A percentile compares a stretch with the other conserved stretches of the same genome.
Evolutionary conservation across 30 jellyfish, hydroid and myxozoan genomes (phyloP).

Genomic region (Turritopsis rubra): DNA sequence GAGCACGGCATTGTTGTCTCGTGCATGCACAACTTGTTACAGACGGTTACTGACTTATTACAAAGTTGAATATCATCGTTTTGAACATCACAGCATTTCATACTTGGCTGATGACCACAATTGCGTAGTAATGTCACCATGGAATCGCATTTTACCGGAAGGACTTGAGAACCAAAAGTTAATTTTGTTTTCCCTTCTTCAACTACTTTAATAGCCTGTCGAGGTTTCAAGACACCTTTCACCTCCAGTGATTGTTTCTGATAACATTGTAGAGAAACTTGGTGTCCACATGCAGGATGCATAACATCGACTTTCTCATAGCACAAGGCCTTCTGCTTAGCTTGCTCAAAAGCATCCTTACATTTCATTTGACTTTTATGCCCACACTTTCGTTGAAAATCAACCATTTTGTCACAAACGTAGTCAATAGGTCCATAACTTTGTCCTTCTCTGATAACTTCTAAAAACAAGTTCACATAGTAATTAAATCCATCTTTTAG

Average conservation of each 20-base stretch:
- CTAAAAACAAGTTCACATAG: neutral
- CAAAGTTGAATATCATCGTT: neutral
- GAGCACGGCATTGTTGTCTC: neutral
- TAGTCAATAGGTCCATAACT: conserved; percentile 17
- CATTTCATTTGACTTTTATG: conserved; percentile 14
- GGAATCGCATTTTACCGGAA: neutral
- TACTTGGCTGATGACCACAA: conserved; percentile 5
- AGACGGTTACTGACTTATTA: neutral
- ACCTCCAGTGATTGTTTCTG: neutral
- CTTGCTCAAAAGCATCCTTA: conserved; percentile 15
- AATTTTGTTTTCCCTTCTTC: neutral
- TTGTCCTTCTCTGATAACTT: conserved; percentile 13
- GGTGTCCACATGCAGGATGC: conserved; percentile 22
- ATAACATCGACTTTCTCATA: neutral
- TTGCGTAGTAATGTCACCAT: neutral
- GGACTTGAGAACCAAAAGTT: neutral
- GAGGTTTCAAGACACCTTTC: neutral
- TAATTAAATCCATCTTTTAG: neutral
- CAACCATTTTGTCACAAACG: conserved; percentile 9
- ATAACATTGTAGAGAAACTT: neutral
- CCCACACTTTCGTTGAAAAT: conserved; percentile 8
- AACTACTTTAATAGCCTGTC: conserved; percentile 5
- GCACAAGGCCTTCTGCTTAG: neutral
- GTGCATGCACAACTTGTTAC: conserved; percentile 2
- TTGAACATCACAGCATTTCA: neutral